Conservation (phyloP, 1,140 invertebrate species). For the Archivesica marissinica region DNA sequence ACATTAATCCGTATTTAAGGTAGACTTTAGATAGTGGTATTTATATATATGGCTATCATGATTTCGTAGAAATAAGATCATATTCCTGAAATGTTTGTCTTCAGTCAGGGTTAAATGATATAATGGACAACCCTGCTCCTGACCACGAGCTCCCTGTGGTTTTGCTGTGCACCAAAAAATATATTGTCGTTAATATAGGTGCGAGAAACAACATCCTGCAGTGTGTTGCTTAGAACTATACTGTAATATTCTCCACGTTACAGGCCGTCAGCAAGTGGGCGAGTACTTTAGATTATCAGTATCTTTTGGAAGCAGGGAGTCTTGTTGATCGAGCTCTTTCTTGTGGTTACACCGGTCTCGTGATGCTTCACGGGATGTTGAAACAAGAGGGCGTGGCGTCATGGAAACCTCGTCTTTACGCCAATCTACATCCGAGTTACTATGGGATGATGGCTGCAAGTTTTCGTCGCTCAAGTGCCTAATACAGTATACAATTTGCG, state of each 20-base stretch:
- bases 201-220: too few relatives aligned
- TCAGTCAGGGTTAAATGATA: too few relatives aligned
- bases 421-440: conserved; percentile 72
- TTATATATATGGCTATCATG: too few relatives aligned
- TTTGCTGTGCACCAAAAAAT: too few relatives aligned
- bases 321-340: conserved; percentile 69
- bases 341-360: conserved; percentile 70
- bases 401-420: conserved; percentile 58
- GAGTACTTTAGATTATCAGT: conserved; percentile 43
- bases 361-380: conserved; percentile 68
- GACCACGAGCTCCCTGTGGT: too few relatives aligned
- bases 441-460: conserved; percentile 73
- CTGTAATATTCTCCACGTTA: background rate
- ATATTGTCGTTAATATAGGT: too few relatives aligned
- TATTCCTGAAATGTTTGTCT: too few relatives aligned
- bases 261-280: conserved; percentile 70
- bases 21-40: too few relatives aligned
- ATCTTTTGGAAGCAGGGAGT: conserved; percentile 59
- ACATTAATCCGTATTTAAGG: too few relatives aligned
- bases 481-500: too few relatives aligned
- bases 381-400: background rate
- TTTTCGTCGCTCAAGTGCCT: conserved; percentile 31
- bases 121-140: too few relatives aligned
- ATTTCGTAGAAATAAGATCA: too few relatives aligned
- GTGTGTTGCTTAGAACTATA: background rate